phyloP scores from a whole-genome alignment of 2,113 vertebrate genomes.

The Athene cunicularia region DNA sequence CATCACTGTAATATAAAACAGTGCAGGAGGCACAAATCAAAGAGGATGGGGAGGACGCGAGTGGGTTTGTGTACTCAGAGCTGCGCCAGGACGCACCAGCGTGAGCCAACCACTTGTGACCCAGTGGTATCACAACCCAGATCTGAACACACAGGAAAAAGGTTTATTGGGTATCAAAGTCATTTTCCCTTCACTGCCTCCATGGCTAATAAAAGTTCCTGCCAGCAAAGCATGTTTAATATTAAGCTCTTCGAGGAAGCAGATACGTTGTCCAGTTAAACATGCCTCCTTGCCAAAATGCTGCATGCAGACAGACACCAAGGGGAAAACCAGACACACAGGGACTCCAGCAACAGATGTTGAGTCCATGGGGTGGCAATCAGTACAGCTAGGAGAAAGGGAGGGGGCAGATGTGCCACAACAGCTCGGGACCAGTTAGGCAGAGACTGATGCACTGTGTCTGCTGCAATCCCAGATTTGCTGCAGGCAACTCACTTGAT shows the following conservation, averaged over 20 bases:
- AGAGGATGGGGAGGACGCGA: fast-evolving
- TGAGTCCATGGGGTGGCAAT: not conserved
- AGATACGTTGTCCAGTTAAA: fast-evolving
- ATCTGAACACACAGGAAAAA: not conserved
- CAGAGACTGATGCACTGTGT: not conserved
- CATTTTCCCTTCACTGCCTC: not conserved
- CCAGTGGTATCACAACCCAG: not conserved
- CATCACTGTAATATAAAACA: not conserved
- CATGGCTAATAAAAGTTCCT: not conserved
- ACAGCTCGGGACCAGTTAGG: fast-evolving
- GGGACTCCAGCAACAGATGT: not conserved
- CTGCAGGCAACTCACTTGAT: not conserved
- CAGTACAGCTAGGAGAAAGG: not conserved
- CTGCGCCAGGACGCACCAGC: not conserved
- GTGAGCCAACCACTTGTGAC: fast-evolving
- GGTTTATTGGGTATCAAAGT: not conserved
- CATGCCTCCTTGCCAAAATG: not conserved
- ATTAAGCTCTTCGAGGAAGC: fast-evolving
- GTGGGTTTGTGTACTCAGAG: not conserved
- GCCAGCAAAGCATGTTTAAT: not conserved
- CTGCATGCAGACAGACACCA: not conserved
- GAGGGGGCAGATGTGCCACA: not conserved
- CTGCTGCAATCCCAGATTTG: not conserved
- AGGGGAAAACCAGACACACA: not conserved
- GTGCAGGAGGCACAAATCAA: not conserved